phyloP scores from a whole-genome alignment of 2,797 vertebrate species.

The Mionectes olivaceus region DNA sequence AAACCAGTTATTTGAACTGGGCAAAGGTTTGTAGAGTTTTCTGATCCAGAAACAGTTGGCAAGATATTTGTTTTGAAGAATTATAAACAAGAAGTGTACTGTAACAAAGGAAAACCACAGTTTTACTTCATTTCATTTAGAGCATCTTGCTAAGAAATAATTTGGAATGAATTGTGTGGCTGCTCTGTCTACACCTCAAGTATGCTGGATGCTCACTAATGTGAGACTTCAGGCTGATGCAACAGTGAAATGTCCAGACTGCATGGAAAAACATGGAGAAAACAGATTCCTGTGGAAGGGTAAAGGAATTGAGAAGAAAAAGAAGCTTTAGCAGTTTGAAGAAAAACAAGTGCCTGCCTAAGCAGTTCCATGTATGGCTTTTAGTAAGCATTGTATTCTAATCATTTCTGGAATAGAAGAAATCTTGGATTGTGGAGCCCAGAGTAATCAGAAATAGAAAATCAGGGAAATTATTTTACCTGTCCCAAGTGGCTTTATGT shows the following conservation, averaged over 20 bases:
- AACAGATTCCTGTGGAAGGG: background rate
- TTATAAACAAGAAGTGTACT: background rate
- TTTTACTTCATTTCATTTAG: background rate
- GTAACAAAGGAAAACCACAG: background rate
- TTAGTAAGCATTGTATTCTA: background rate
- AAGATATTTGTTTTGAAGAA: background rate
- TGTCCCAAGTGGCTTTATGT: background rate
- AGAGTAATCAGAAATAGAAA: background rate
- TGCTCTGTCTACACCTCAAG: background rate
- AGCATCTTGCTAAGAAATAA: background rate
- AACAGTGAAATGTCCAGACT: background rate
- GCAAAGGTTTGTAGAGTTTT: background rate
- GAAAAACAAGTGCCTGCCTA: background rate
- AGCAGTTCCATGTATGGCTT: background rate
- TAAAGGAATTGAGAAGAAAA: background rate
- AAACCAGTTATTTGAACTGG: background rate
- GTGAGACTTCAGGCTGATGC: background rate
- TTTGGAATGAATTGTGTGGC: background rate
- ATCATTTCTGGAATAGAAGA: conserved; percentile 1
- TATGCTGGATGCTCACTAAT: background rate
- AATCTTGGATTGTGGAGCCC: background rate
- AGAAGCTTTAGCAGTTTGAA: background rate
- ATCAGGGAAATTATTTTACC: background rate
- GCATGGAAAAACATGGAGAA: background rate
- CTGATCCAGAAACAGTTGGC: conserved; percentile 3